Evolutionary conservation across 2,113 vertebrate genomes (phyloP).

Genomic region (Prietella phreatophila): DNA sequence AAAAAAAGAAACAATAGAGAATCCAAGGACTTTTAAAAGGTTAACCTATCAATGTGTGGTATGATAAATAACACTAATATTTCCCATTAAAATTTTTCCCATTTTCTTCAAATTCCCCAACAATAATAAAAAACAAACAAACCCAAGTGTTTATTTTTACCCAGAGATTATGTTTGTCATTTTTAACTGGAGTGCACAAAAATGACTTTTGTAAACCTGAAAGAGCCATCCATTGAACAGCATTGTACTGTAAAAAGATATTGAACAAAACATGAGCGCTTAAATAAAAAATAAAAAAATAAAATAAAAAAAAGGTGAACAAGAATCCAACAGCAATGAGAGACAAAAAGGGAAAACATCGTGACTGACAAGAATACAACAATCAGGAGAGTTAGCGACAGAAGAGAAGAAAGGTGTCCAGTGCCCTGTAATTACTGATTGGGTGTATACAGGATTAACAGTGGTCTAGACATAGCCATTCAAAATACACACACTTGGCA

Average conservation of each 20-base stretch:
- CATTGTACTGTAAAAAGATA: not conserved
- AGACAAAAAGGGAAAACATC: slow-evolving; percentile 10
- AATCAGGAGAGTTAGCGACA: slow-evolving; percentile 9
- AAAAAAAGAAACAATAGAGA: not conserved
- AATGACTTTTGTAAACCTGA: not conserved
- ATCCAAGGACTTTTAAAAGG: not conserved
- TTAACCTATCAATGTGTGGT: not conserved
- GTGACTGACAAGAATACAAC: slow-evolving; percentile 31
- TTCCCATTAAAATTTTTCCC: not conserved
- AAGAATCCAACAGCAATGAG: slow-evolving; percentile 4
- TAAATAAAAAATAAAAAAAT: not conserved
- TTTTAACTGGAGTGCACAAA: not conserved
- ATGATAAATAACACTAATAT: not conserved
- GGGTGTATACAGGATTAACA: slow-evolving; percentile 58
- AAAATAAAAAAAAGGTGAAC: not conserved
- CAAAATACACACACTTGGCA: slow-evolving; percentile 50
- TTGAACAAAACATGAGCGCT: not conserved
- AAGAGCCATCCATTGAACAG: not conserved
- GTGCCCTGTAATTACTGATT: slow-evolving; percentile 56
- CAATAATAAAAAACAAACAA: not conserved
- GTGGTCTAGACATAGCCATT: slow-evolving; percentile 54
- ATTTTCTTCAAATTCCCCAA: not conserved
- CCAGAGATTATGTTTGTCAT: not conserved
- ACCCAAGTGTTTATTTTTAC: not conserved
- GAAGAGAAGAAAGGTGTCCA: slow-evolving; percentile 38